Base-by-base conservation (phyloP, 2,113 vertebrate species). In the Ophthalmotilapia sp. region DNA sequence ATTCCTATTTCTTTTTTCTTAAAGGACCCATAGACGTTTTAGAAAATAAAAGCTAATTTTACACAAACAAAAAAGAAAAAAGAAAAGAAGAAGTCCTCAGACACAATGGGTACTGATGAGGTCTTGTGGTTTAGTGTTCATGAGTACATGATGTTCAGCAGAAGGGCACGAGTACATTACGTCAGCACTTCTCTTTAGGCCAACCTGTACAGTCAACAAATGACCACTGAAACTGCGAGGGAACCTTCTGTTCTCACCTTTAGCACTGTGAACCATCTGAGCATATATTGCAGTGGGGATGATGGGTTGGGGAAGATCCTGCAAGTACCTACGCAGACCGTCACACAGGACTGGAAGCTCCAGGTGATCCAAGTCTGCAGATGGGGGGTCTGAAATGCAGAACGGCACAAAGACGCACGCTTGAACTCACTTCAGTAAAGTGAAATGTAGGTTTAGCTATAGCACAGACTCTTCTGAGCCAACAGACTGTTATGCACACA, bases 251-350 rank as follows among this genome's bases (percentile, higher is more conserved):
- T 14, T 75, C 95, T 95, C 88, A 99, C 98, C 98, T 98, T 97
- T 97, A 92, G 96, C 95, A 33, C 97, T 92, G 90, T 97, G 97
- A 92, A 97, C 94, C 96, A 99, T 95, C 89, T 99, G 98, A 94
- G 89, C 95, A 80, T 97, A 97, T 93, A 98, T 73, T 31, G 97
- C 93, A 81, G 95, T 86, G 83, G 97, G 98, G 95, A 99, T 95
- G 92, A 99, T 93, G n/a, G 99, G 97, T 94, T 97, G 98, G n/a
- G 99, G 98, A 33, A 99, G 96, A 85, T 99, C 99, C 93, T 97
- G 92, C 82, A 99, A 96, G 96, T 98, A 99, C 86, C 97, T 95
- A 88, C 97, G 97, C 82, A 99, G 96, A 89, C 97, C 96, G 2
- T 99, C 99, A 58, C 97, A 97, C 93, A 99, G 95, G 65, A 96